These are phyloP conservation scores for Geodia barretti DNA, from an alignment of 37 sponge, comb jelly and placozoan species.

Conservation along the genomic window DNA sequence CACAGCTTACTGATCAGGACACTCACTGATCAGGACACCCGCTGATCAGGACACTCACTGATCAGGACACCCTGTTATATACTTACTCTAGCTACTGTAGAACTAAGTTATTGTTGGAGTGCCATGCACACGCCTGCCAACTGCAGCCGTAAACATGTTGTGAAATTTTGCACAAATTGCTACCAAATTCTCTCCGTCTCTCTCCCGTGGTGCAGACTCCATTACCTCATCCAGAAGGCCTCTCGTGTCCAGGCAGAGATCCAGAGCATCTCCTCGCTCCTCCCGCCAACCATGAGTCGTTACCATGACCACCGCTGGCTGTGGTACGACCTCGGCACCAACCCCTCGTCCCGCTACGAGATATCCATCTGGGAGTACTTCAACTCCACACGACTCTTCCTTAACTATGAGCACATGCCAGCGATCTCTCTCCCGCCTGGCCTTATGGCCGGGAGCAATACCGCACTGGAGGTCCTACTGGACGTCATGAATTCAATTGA, in stretches of 20 bases:
- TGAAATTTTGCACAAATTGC: too few relatives aligned
- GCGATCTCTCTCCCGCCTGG: conserved; percentile 12
- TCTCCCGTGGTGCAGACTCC: too few relatives aligned
- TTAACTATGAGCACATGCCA: conserved; percentile 29
- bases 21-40: too few relatives aligned
- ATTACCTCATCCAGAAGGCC: conserved; percentile 19
- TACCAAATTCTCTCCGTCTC: too few relatives aligned
- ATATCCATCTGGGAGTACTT: conserved; percentile 57
- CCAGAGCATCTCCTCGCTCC: neutral
- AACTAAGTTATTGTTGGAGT: too few relatives aligned
- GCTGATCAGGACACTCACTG: too few relatives aligned
- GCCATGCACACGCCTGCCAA: too few relatives aligned
- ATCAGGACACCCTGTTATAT: too few relatives aligned
- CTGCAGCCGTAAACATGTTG: too few relatives aligned
- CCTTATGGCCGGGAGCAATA: conserved; percentile 27
- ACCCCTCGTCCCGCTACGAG: conserved; percentile 31
- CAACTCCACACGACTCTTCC: conserved; percentile 37
- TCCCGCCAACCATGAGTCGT: conserved; percentile 26
- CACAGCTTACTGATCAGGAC: too few relatives aligned
- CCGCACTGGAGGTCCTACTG: conserved; percentile 45
- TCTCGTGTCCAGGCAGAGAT: neutral
- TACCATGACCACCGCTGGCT: conserved; percentile 36
- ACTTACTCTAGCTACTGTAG: too few relatives aligned
- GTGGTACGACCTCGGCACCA: conserved; percentile 36
- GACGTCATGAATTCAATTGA: conserved; percentile 25